These are phyloP conservation scores for Vanessa tameamea DNA, from an alignment of 1,140 invertebrate genomes.

Conservation along the genomic window DNA sequence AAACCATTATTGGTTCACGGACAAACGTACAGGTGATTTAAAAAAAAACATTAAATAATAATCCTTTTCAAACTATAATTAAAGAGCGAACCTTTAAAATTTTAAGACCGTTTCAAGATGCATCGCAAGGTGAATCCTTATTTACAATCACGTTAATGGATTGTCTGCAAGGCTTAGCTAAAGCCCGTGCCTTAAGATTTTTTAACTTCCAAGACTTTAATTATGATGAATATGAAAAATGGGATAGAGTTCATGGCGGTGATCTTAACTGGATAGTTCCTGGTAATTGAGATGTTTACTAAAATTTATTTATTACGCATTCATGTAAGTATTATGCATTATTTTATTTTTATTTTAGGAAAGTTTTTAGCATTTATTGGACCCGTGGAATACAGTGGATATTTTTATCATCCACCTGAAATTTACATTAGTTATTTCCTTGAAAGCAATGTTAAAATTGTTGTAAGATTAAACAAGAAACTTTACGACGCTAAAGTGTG, in stretches of 20 bases:
- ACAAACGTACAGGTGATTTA: constrained; percentile 71
- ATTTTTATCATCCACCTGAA: constrained; percentile 94
- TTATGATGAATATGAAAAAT: constrained; percentile 94
- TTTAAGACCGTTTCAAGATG: constrained; percentile 90
- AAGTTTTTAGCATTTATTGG: constrained; percentile 99
- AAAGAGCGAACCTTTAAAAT: background rate
- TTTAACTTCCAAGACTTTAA: constrained; percentile 97
- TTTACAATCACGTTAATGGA: constrained; percentile 92
- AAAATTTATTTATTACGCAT: background rate
- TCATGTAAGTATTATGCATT: background rate
- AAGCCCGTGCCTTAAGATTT: constrained; percentile 92
- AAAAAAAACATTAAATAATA: background rate
- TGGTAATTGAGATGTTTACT: constrained; percentile 68
- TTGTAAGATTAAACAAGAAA: constrained; percentile 95
- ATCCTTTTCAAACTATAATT: background rate
- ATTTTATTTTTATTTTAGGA: constrained; percentile 40
- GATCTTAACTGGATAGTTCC: constrained; percentile 99
- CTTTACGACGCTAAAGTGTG: constrained; percentile 90
- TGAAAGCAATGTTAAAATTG: constrained; percentile 93
- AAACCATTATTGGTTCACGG: constrained; percentile 86
- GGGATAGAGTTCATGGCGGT: constrained; percentile 96
- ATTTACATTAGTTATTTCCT: constrained; percentile 97
- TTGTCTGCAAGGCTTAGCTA: constrained; percentile 92
- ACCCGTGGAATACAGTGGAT: constrained; percentile 92
- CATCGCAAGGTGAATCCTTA: constrained; percentile 88